Conservation (phyloP, 2,113 vertebrate species). For the Campylomormyrus numenius region DNA sequence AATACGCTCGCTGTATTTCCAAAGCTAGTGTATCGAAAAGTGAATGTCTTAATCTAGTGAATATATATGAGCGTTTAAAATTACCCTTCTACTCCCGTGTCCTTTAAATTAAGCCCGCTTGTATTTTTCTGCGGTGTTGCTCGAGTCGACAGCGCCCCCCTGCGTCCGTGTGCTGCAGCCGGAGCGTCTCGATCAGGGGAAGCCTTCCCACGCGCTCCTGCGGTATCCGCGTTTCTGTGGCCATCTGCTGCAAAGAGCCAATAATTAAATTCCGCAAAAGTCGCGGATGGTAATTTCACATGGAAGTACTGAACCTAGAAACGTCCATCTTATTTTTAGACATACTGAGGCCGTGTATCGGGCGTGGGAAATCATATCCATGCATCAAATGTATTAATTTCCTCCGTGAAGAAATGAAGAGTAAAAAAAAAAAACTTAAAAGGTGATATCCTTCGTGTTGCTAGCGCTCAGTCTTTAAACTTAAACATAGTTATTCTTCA, state of each 20-base stretch:
- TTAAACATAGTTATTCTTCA: background rate
- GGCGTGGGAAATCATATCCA: background rate
- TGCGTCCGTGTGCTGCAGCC: background rate
- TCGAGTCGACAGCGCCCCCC: slow-evolving; percentile 17
- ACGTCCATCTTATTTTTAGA: background rate
- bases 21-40: background rate
- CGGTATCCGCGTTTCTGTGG: background rate
- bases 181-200: background rate
- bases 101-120: slow-evolving; percentile 7
- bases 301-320: background rate
- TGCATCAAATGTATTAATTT: background rate
- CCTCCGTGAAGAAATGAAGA: background rate
- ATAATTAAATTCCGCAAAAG: background rate
- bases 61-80: slow-evolving; percentile 6
- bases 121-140: background rate
- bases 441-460: background rate
- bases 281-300: background rate
- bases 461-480: too few relatives aligned
- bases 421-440: background rate
- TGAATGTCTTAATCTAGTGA: slow-evolving; percentile 8
- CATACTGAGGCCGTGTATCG: background rate
- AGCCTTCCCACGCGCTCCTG: background rate
- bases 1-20: background rate
- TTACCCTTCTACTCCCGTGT: background rate
- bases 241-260: background rate